Conservation (phyloP, 2,888 invertebrate species). For the Tetheella fluctuosa region DNA sequence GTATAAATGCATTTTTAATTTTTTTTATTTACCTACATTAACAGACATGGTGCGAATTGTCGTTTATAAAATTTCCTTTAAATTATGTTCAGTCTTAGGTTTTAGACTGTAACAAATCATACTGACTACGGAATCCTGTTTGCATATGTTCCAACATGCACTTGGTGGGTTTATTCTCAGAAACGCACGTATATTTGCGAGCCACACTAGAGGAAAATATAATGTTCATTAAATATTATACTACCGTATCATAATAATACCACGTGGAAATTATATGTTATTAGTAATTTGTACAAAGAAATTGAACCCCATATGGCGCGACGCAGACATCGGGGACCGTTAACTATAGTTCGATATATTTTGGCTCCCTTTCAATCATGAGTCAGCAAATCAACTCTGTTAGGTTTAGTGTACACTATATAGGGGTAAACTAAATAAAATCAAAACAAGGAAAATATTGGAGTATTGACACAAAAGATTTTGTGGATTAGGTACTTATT, state of each 20-base stretch:
- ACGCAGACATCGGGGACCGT: conserved; percentile 46
- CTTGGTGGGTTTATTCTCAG: too few species aligned
- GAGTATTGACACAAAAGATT: too few species aligned
- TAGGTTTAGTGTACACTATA: conserved; percentile 32
- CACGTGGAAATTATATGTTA: background rate
- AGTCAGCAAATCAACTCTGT: conserved; percentile 56
- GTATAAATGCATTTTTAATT: too few species aligned
- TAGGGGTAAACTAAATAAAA: background rate
- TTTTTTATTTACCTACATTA: too few species aligned
- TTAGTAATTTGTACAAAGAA: conserved; percentile 30
- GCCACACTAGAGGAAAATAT: background rate
- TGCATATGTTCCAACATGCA: too few species aligned
- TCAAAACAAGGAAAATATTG: background rate
- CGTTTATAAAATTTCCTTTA: too few species aligned
- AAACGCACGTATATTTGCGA: too few species aligned
- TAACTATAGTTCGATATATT: conserved; percentile 65
- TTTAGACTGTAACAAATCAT: too few species aligned
- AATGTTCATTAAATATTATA: background rate
- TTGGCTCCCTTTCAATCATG: conserved; percentile 54
- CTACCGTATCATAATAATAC: background rate
- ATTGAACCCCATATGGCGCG: conserved; percentile 60
- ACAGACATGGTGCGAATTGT: too few species aligned
- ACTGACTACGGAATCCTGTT: too few species aligned
- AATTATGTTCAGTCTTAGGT: too few species aligned
- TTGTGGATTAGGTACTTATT: too few species aligned